Percentiles rank a stretch among this genome's conserved stretches.
phyloP scores from a whole-genome alignment of 2,888 invertebrate species.

The Drosophila peninsularis region DNA sequence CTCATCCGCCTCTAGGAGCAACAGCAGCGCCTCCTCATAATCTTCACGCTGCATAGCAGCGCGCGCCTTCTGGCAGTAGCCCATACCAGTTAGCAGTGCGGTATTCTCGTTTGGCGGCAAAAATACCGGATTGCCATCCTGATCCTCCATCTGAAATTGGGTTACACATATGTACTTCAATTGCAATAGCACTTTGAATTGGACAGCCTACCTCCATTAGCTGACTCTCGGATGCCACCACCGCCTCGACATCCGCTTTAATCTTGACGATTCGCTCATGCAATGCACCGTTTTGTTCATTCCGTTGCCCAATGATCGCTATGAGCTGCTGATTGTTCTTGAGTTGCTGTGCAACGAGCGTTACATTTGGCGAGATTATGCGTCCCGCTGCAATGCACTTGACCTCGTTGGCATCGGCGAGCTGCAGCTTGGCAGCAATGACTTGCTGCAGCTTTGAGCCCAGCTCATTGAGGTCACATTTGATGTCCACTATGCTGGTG shows the following conservation, averaged over 20 bases:
- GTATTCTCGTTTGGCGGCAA: conserved; percentile 89
- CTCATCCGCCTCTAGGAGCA: conserved; percentile 91
- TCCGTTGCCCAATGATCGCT: conserved; percentile 85
- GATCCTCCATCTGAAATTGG: conserved; percentile 88
- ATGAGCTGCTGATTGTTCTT: conserved; percentile 89
- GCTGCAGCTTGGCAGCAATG: conserved; percentile 85
- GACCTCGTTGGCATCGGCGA: conserved; percentile 85
- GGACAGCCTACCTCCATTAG: conserved; percentile 74
- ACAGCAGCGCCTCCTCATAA: conserved; percentile 89
- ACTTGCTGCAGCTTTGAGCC: conserved; percentile 86
- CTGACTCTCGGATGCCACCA: conserved; percentile 85
- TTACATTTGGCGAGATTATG: conserved; percentile 86
- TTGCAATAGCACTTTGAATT: neutral
- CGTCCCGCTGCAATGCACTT: conserved; percentile 89
- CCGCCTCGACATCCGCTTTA: conserved; percentile 86
- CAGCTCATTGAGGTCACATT: conserved; percentile 86
- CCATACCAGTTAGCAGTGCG: conserved; percentile 90
- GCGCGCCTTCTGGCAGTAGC: conserved; percentile 92
- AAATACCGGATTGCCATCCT: conserved; percentile 90
- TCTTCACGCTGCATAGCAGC: conserved; percentile 88
- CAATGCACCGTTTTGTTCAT: conserved; percentile 85
- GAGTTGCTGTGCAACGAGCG: conserved; percentile 87
- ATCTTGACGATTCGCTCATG: conserved; percentile 86
- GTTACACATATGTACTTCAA: neutral
- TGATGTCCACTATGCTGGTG: conserved; percentile 86